These are phyloP conservation scores for Ectropis grisescens DNA, from an alignment of 1,140 invertebrate genomes.

Conservation along the genomic window DNA sequence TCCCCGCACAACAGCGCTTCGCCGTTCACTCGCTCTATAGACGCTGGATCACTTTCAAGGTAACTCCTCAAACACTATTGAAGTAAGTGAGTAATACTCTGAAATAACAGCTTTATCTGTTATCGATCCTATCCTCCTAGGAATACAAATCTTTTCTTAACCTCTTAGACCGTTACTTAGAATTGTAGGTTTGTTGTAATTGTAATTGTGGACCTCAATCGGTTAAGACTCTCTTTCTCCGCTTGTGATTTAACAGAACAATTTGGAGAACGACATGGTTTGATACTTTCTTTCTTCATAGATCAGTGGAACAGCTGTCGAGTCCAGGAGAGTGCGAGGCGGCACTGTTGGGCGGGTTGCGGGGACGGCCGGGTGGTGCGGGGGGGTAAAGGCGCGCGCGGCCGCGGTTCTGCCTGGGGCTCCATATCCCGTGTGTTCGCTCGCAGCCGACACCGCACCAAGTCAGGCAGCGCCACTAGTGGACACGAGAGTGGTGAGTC, in stretches of 20 bases:
- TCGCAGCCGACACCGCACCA: slow-evolving; percentile 84
- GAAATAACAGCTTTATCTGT: no score
- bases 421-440: slow-evolving; percentile 90
- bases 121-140: no score
- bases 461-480: slow-evolving; percentile 62
- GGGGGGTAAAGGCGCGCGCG: slow-evolving; percentile 55
- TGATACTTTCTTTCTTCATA: slow-evolving; percentile 22
- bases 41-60: slow-evolving; percentile 78
- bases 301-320: slow-evolving; percentile 83
- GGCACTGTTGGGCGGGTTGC: slow-evolving; percentile 37
- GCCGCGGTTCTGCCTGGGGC: slow-evolving; percentile 79
- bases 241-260: no score
- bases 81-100: no score
- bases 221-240: no score
- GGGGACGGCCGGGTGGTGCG: slow-evolving; percentile 35
- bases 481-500: slow-evolving; percentile 60
- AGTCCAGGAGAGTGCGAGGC: slow-evolving; percentile 74
- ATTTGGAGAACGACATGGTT: no score
- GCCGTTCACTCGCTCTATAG: slow-evolving; percentile 82
- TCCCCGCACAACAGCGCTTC: slow-evolving; percentile 84
- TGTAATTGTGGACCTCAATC: no score
- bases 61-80: no score
- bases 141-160: no score
- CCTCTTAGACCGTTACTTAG: no score
- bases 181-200: no score